Evolutionary conservation across 2,113 vertebrate species (phyloP).

Genomic region (Girardinichthys multiradiatus): DNA sequence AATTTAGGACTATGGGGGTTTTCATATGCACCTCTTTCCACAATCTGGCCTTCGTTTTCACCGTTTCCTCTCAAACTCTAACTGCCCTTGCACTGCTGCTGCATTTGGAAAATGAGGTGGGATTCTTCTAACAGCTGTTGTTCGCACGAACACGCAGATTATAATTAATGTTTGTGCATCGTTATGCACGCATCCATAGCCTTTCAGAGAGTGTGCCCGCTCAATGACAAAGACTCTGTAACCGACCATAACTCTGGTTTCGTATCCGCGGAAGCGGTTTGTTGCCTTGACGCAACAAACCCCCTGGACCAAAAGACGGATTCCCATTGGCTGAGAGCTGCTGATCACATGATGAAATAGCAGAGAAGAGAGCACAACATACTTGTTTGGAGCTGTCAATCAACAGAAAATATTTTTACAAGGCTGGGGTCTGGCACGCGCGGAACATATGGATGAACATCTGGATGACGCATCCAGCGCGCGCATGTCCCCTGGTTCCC

Average conservation of each 20-base stretch:
- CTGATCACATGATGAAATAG: constrained; percentile 71
- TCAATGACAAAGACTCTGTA: constrained; percentile 79
- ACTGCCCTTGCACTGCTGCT: constrained; percentile 26
- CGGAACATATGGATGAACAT: constrained; percentile 20
- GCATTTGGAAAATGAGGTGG: constrained; percentile 42
- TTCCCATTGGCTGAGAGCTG: constrained; percentile 82
- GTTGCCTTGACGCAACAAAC: constrained; percentile 85
- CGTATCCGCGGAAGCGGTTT: constrained; percentile 75
- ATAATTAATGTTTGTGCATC: constrained; percentile 1
- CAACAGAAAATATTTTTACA: constrained; percentile 62
- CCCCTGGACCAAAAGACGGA: constrained; percentile 53
- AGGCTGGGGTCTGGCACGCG: constrained; percentile 43
- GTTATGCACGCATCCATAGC: constrained; percentile 18
- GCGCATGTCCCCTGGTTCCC: not conserved
- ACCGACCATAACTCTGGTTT: constrained; percentile 72
- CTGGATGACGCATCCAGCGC: constrained; percentile 3
- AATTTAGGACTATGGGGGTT: constrained; percentile 82
- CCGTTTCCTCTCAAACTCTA: constrained; percentile 23
- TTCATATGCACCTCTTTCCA: constrained; percentile 79
- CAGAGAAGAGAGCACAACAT: constrained; percentile 30
- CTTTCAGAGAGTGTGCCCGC: constrained; percentile 20
- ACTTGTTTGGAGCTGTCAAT: constrained; percentile 72
- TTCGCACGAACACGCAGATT: constrained; percentile 2
- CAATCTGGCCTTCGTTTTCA: constrained; percentile 27
- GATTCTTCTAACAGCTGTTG: not conserved